Evolutionary conservation across 2,113 vertebrate genomes (phyloP), one percentile per base, ranked within the genome.

Genomic region (Merops nubicus): DNA sequence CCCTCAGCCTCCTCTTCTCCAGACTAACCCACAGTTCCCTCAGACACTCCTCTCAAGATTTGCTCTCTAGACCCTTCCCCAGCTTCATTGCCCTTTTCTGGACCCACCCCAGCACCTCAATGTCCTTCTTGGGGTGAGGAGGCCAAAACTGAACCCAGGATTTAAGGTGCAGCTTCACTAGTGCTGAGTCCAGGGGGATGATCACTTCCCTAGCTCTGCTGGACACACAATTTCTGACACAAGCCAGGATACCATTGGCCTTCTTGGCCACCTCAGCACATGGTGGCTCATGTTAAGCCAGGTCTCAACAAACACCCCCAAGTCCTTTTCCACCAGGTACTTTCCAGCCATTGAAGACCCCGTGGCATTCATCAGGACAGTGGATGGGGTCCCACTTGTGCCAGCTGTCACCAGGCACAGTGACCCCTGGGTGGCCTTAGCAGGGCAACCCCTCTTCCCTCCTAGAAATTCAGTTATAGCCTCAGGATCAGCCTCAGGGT

Each of bases 351-450:
- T 31, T 56, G 25, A n/a, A 78, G 60, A 67, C 5, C 3, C 28
- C 16, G 4, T 3, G 15, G 9, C 38, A 31, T 60, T 11, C 28
- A 42, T 12, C 22, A 67, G 42, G 50, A 69, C 3, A 40, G 50
- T 13, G 8, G 18, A 28, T 12, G 45, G 36, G 53, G 83, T 48
- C 26, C 21, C 48, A 53, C 7, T 48, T 34, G 42, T 13, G 15
- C 36, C 78, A 75, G 68, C 34, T 78, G 38, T 15, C 76, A 40
- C 0, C 2, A 33, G 21, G 48, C 56, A 78, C 43, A 22, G 17
- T 0, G 0, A 62, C 42, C 34, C 36, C n/a, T 0, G 1, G 0
- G 25, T 16, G 47, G 26, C 70, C 38, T 85, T 7, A 38, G 11
- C 15, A 26, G 34, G 7, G 28, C 34, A 67, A 31, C 6, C 9